Percentiles rank a stretch among this genome's conserved stretches.
Evolutionary conservation across 2,113 vertebrate species (phyloP).

Genomic region (Callionymus lyra): DNA sequence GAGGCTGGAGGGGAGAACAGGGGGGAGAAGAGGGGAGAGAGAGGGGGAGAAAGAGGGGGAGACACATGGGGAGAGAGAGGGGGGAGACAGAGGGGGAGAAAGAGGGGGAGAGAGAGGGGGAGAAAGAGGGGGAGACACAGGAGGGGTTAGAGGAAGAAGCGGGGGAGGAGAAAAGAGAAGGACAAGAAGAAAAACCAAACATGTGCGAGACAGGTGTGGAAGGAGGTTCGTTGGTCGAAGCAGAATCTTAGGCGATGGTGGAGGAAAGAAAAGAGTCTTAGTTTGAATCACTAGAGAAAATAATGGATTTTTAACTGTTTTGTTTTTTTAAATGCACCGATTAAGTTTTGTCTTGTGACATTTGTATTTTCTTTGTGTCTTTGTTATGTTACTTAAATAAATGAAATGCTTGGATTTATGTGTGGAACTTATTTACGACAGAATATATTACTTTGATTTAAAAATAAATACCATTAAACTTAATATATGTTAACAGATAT

Average conservation of each 20-base stretch:
- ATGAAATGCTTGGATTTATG: no score
- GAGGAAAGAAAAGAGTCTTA: no score
- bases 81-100: constrained; percentile 6
- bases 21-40: constrained; percentile 20
- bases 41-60: constrained; percentile 20
- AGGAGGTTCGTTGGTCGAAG: constrained; percentile 7
- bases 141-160: neutral
- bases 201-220: constrained; percentile 19
- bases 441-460: no score
- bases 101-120: neutral
- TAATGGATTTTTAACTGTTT: no score
- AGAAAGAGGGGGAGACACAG: neutral
- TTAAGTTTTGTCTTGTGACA: no score
- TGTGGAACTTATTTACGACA: no score
- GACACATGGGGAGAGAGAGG: constrained; percentile 7
- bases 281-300: no score
- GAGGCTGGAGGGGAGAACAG: constrained; percentile 7
- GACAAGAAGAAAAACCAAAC: constrained; percentile 4
- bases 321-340: no score
- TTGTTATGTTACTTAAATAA: no score
- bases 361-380: no score
- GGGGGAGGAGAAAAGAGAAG: neutral
- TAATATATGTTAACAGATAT: no score
- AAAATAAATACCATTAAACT: no score
- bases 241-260: constrained; percentile 24